Conservation (phyloP, 2,797 vertebrate species). For the Xerus rutilus region DNA sequence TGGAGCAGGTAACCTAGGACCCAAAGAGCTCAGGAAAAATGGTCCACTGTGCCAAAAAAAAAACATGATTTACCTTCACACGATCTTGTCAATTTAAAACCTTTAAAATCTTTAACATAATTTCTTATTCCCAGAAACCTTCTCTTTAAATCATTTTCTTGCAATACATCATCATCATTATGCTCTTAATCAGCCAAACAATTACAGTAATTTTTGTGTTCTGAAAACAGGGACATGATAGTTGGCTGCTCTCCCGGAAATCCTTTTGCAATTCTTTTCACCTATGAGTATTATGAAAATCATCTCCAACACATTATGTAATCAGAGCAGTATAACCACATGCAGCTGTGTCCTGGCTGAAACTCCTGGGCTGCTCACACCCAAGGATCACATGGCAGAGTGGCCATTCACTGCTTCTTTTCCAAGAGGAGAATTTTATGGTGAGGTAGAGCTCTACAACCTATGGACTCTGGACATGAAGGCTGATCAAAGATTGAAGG, state of each 20-base stretch:
- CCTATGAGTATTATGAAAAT: not conserved
- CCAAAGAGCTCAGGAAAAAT: not conserved
- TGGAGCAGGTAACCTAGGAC: not conserved
- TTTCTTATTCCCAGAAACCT: constrained; percentile 28
- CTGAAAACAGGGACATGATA: constrained; percentile 27
- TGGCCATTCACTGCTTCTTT: not conserved
- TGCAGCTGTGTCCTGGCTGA: not conserved
- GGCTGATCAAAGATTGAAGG: not conserved
- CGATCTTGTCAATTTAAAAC: constrained; percentile 11
- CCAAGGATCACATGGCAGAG: not conserved
- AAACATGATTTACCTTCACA: not conserved
- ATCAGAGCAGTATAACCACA: not conserved
- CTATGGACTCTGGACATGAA: not conserved
- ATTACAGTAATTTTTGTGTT: constrained; percentile 66
- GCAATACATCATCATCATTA: constrained; percentile 24
- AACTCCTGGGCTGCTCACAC: not conserved
- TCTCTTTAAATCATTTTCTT: constrained; percentile 54
- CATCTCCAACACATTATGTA: not conserved
- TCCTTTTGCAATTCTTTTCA: not conserved
- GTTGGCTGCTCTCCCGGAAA: constrained; percentile 49
- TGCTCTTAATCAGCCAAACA: constrained; percentile 57
- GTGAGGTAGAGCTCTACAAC: not conserved
- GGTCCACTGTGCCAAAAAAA: not conserved
- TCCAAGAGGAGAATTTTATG: not conserved
- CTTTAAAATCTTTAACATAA: not conserved